Evolutionary conservation across 2,888 invertebrate species (phyloP), one percentile per base, ranked within the genome.

Genomic region (Byasa hedistus): DNA sequence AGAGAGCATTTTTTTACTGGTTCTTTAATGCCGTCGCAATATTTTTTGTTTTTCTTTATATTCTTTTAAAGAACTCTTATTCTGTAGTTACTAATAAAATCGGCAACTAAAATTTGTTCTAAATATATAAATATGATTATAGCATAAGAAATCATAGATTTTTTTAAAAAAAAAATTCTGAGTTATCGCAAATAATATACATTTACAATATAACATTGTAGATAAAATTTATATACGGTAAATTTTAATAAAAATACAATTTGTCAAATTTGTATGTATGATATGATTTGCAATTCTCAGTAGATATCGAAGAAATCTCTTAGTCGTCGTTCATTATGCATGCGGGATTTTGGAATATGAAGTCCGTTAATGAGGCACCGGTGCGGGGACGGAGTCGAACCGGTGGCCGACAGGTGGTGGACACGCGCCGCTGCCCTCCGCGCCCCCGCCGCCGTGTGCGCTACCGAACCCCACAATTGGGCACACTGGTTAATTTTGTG

Each of bases 341-440:
- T 77, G 74, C 79, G 72, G 77, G 87, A 88, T 88, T 89, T 87
- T 82, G 84, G 89, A 89, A 88, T 88, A 86, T 75, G 74, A 76
- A 74, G 83, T 81, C 73, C 75, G 86, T 81, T 87, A 87, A 87
- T 87, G 80, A 84, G 84, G 79, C 74, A 73, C 71, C 74, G 70
- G 69, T 71, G 72, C 73, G 72, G 72, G 71, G 76, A 70, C 72
- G 76, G 79, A 77, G 75, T 75, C 78, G 83, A 77, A 80, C 84
- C 81, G 81, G 82, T 79, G 81, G 61, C 32, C 66, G 79, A 85
- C 91, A 90, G 90, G 91, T 91, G 91, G 89, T 75, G 84, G 89
- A 79, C 86, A 85, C 89, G 89, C 84, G 80, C 82, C 77, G 77
- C 70, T 81, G 86, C 72, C 65, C 74, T 71, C 66, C 74, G 69